Conservation (phyloP, 2,113 vertebrate genomes). For the Neolamprologus devosi region DNA sequence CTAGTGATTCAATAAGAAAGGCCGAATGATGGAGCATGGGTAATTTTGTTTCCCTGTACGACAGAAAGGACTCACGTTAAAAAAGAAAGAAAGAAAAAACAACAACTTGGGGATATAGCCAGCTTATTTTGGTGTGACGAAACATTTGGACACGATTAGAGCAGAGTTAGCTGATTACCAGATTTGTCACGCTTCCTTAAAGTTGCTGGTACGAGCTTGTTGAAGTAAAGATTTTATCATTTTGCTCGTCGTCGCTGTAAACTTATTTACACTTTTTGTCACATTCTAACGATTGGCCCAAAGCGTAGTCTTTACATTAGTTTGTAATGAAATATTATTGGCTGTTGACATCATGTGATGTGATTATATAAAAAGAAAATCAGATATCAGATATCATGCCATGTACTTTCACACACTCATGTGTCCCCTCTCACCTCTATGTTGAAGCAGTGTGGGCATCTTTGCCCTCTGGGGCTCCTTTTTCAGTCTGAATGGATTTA, state of each 20-base stretch:
- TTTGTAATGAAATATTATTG: background rate
- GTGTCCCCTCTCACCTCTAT: background rate
- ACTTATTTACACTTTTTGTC: background rate
- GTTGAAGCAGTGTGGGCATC: background rate
- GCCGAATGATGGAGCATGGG: background rate
- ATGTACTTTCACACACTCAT: background rate
- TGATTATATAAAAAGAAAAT: background rate
- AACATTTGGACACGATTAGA: background rate
- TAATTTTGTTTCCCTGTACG: slow-evolving; percentile 1
- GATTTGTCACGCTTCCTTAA: background rate
- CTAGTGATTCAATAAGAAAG: slow-evolving; percentile 47
- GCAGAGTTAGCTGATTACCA: background rate
- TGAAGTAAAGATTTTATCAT: background rate
- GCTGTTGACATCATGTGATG: background rate
- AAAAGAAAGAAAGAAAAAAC: background rate
- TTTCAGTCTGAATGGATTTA: background rate
- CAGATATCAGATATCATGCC: background rate
- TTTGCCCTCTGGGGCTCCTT: background rate
- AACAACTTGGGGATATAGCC: background rate
- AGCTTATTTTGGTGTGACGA: background rate
- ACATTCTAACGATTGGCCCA: background rate
- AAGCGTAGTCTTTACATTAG: background rate
- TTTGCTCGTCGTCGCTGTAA: background rate
- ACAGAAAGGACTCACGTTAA: background rate
- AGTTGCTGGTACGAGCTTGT: background rate